These are phyloP conservation scores for Eupeodes luniger DNA, from an alignment of 2,888 invertebrate species.

Conservation along the genomic window DNA sequence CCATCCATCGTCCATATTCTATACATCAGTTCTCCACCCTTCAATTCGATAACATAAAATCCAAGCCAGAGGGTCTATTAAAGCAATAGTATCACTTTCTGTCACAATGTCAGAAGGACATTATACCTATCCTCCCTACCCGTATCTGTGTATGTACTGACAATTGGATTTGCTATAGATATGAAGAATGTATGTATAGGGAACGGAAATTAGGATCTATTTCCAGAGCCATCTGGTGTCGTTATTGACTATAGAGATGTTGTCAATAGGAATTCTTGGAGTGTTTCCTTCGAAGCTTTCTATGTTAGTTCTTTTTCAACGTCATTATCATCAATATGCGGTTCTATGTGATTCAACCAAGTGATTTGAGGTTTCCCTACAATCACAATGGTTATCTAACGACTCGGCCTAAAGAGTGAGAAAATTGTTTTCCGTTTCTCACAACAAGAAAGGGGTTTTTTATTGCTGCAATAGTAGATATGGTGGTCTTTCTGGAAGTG, in stretches of 20 bases:
- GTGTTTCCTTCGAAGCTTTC: conserved; percentile 31
- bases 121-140: not conserved
- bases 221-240: conserved; percentile 39
- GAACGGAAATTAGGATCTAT: conserved; percentile 74
- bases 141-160: not conserved
- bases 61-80: conserved; percentile 1
- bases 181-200: not conserved
- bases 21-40: not conserved
- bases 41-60: not conserved
- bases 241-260: conserved; percentile 24
- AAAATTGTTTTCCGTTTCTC: conserved; percentile 11
- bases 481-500: not conserved
- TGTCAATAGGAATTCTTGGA: conserved; percentile 24
- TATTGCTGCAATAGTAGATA: not conserved
- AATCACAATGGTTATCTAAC: conserved; percentile 2
- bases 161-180: conserved; percentile 10
- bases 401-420: not conserved
- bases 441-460: not conserved
- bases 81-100: conserved; percentile 38
- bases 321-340: conserved; percentile 32
- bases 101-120: conserved; percentile 41
- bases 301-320: conserved; percentile 19
- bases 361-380: conserved; percentile 37
- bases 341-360: conserved; percentile 26
- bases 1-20: not conserved